Conservation (phyloP, 2,797 vertebrate species). For the Chrosomus eos region DNA sequence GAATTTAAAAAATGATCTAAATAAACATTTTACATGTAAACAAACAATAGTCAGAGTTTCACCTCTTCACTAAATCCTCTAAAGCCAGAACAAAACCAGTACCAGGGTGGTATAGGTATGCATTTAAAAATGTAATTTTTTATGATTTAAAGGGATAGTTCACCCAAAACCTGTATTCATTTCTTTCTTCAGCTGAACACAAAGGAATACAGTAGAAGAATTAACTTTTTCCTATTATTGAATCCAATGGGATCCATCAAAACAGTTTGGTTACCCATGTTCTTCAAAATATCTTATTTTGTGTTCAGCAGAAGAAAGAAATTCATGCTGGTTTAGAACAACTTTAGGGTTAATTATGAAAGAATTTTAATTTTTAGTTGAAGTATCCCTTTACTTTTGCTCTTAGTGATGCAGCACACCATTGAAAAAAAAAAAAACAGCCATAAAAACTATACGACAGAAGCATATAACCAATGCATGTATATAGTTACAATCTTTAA, state of each 20-base stretch:
- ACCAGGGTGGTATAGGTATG: not conserved
- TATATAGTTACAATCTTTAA: not conserved
- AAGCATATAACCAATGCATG: not conserved
- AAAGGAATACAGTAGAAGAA: no score
- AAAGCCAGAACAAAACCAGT: not conserved
- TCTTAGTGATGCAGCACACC: not conserved
- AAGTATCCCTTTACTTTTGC: not conserved
- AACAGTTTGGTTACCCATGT: no score
- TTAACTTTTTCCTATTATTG: no score
- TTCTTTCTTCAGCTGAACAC: no score
- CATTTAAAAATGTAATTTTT: not conserved
- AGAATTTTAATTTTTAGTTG: no score
- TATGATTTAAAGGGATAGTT: not conserved
- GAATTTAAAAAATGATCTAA: not conserved
- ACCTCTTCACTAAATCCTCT: not conserved
- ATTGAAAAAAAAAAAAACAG: not conserved
- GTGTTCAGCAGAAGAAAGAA: no score
- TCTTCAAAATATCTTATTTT: no score
- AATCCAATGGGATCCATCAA: no score
- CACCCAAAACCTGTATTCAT: no score
- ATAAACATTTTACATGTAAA: not conserved
- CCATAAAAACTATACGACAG: not conserved
- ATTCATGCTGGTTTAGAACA: no score
- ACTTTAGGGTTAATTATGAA: no score
- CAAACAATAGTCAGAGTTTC: not conserved